Conservation (phyloP, 2,888 invertebrate species). For the Cynaeus angustus region DNA sequence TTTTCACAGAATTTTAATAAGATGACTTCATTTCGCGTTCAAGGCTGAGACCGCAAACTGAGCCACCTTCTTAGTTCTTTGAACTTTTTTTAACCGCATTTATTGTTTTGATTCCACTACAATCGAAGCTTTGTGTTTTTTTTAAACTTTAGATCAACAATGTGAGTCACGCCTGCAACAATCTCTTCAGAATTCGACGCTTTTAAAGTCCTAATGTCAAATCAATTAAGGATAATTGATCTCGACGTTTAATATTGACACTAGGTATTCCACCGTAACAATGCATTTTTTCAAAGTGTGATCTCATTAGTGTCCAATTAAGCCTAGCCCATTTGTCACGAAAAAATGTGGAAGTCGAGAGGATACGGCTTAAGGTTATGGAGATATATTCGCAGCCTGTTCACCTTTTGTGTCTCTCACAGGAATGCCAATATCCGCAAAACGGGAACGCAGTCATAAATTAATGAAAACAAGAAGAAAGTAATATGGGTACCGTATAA, state of each 20-base stretch:
- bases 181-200: constrained; percentile 15
- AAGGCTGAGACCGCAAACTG: constrained; percentile 5
- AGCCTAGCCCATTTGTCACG: constrained; percentile 24
- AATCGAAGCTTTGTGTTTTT: constrained; percentile 14
- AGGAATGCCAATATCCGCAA: constrained; percentile 47
- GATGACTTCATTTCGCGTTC: constrained; percentile 13
- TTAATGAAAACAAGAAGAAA: constrained; percentile 49
- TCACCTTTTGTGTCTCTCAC: constrained; percentile 40
- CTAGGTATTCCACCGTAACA: not conserved
- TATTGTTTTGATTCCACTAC: constrained; percentile 10
- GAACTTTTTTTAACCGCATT: constrained; percentile 15
- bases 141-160: not conserved
- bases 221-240: constrained; percentile 37
- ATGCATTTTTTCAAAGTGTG: constrained; percentile 16
- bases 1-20: constrained; percentile 8
- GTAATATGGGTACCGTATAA: constrained; percentile 46
- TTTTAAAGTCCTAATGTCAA: constrained; percentile 27
- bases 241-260: constrained; percentile 8
- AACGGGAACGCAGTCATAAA: constrained; percentile 42
- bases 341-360: constrained; percentile 29
- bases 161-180: constrained; percentile 11
- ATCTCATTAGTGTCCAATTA: constrained; percentile 35
- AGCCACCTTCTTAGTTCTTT: constrained; percentile 10
- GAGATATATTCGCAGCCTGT: constrained; percentile 32
- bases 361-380: constrained; percentile 30